These are phyloP conservation scores for Eumeta japonica DNA, from an alignment of 1,140 invertebrate genomes.

Conservation along the genomic window DNA sequence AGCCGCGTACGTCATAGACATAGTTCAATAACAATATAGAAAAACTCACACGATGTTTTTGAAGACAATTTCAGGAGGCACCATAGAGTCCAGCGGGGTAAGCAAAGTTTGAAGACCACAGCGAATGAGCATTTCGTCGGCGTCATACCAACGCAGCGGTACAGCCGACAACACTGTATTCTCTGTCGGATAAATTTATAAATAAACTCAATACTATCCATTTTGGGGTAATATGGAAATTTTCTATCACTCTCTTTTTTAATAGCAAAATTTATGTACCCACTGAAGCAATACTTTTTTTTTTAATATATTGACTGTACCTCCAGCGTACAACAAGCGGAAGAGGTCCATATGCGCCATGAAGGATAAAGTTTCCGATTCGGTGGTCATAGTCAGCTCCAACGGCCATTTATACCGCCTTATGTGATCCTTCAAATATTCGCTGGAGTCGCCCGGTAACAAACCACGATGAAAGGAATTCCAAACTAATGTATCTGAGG, in stretches of 20 bases:
- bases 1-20: no score
- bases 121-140: constrained; percentile 19
- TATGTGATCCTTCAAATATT: constrained; percentile 22
- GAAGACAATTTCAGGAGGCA: no score
- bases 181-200: no score
- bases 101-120: constrained; percentile 26
- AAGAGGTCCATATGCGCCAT: constrained; percentile 37
- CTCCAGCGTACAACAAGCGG: constrained; percentile 36
- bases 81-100: no score
- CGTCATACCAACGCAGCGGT: constrained; percentile 29
- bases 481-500: constrained; percentile 30
- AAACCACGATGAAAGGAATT: constrained; percentile 37
- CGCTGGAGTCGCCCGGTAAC: constrained; percentile 17
- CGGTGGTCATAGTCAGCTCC: constrained; percentile 26
- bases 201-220: no score
- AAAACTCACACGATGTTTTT: no score
- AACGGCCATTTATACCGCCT: constrained; percentile 34
- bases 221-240: no score
- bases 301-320: no score
- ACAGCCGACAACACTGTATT: constrained; percentile 22
- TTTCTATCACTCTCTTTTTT: no score
- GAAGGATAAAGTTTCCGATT: constrained; percentile 22
- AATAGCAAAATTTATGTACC: no score
- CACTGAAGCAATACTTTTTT: no score
- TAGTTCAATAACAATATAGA: no score